Evolutionary conservation across 2,113 vertebrate species (phyloP).

Genomic region (Collichthys lucidus): DNA sequence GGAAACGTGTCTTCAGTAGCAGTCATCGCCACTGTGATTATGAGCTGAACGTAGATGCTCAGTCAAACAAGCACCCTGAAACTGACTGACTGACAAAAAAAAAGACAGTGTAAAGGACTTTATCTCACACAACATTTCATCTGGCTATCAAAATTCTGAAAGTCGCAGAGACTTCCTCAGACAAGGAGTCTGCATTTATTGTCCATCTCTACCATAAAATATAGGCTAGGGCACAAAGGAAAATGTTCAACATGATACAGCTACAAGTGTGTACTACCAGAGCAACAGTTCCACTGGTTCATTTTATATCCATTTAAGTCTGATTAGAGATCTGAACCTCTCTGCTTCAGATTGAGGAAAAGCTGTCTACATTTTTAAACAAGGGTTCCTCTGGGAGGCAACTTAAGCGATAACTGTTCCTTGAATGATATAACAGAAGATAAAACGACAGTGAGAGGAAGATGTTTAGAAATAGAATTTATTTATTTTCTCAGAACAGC

Average conservation of each 20-base stretch:
- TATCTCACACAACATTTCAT: constrained; percentile 3
- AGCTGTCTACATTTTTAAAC: constrained; percentile 32
- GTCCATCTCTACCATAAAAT: neutral
- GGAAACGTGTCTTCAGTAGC: constrained; percentile 7
- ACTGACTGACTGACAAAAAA: neutral
- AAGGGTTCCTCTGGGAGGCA: constrained; percentile 42
- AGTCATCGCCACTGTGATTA: constrained; percentile 35
- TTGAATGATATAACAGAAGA: constrained; percentile 37
- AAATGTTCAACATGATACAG: constrained; percentile 12
- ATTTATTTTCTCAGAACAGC: constrained; percentile 54
- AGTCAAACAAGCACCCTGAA: constrained; percentile 33
- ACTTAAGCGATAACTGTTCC: constrained; percentile 42
- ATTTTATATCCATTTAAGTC: constrained; percentile 45
- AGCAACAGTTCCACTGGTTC: constrained; percentile 20
- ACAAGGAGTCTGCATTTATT: neutral
- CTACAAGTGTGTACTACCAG: constrained; percentile 6
- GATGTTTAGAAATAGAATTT: constrained; percentile 34
- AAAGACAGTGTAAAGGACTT: neutral
- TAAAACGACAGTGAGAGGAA: constrained; percentile 32
- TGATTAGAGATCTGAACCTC: constrained; percentile 46
- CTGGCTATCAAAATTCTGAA: constrained; percentile 5
- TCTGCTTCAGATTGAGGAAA: constrained; percentile 22
- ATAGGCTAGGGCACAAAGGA: neutral
- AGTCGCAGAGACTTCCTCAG: neutral
- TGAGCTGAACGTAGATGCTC: constrained; percentile 30